phyloP scores from a whole-genome alignment of 1,140 invertebrate species.

The Oedothorax gibbosus region DNA sequence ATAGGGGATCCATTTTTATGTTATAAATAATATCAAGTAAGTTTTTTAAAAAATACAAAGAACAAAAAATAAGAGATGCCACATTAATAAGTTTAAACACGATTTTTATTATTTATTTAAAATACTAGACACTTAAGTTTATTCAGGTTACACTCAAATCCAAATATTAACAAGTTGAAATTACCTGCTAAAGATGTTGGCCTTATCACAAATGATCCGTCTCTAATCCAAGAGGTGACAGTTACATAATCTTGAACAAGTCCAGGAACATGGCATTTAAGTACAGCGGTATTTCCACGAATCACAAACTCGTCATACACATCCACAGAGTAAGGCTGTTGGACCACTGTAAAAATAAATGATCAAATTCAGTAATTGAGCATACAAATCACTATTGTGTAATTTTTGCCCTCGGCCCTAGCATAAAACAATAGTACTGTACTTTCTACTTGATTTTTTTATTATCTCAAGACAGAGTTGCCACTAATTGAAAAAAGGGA shows the following conservation, averaged over 20 bases:
- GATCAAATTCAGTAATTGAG: background rate
- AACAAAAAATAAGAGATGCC: no score
- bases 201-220: constrained; percentile 36
- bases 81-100: no score
- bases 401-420: background rate
- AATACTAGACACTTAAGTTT: no score
- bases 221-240: constrained; percentile 67
- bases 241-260: constrained; percentile 69
- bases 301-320: constrained; percentile 70
- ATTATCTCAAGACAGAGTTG: no score
- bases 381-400: background rate
- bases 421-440: no score
- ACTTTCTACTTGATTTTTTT: no score
- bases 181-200: constrained; percentile 36
- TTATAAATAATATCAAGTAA: no score
- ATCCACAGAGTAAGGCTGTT: constrained; percentile 81
- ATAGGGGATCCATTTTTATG: no score
- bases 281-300: constrained; percentile 69
- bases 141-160: background rate
- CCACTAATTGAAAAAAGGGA: no score
- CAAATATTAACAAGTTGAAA: background rate
- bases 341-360: constrained; percentile 75
- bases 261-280: constrained; percentile 69
- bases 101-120: no score
- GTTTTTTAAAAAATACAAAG: no score